A percentile compares a stretch with the other conserved stretches of the same genome.
These are phyloP conservation scores for Dasypolia templi DNA, from an alignment of 2,888 invertebrate genomes.

Conservation along the genomic window DNA sequence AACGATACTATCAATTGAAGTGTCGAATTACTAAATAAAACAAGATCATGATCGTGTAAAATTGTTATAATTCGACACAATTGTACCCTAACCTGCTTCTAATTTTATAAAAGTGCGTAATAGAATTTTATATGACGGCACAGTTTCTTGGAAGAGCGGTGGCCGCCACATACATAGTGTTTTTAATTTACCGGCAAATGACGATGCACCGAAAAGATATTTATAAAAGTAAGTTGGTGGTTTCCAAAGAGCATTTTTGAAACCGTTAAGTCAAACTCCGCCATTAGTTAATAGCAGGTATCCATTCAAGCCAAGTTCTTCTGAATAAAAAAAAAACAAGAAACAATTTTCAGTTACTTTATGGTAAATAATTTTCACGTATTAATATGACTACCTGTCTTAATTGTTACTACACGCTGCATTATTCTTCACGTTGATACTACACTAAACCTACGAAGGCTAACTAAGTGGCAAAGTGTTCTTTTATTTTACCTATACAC, in stretches of 20 bases:
- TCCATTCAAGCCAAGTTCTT: no score
- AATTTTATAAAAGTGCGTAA: not conserved
- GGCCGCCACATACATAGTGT: no score
- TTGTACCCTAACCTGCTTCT: not conserved
- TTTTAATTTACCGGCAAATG: no score
- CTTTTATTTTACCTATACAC: not conserved
- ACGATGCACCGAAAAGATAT: no score
- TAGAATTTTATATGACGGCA: not conserved
- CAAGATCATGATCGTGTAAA: no score
- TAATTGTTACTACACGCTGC: conserved; percentile 9
- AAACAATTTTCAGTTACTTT: conserved; percentile 2
- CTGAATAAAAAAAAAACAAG: conserved; percentile 7
- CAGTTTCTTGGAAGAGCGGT: no score
- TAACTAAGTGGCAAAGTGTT: not conserved
- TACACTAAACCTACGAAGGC: not conserved
- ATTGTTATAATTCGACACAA: no score
- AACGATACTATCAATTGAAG: conserved; percentile 16
- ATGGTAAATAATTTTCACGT: conserved; percentile 21
- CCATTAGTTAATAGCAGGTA: no score
- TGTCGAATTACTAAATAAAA: conserved; percentile 16
- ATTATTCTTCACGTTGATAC: conserved; percentile 1
- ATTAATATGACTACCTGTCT: not conserved
- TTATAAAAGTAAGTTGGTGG: no score
- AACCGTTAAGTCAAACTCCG: no score
- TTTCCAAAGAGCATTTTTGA: no score